Conservation (phyloP, 2,888 invertebrate genomes). For the Mongoloraphidia duomilia region DNA sequence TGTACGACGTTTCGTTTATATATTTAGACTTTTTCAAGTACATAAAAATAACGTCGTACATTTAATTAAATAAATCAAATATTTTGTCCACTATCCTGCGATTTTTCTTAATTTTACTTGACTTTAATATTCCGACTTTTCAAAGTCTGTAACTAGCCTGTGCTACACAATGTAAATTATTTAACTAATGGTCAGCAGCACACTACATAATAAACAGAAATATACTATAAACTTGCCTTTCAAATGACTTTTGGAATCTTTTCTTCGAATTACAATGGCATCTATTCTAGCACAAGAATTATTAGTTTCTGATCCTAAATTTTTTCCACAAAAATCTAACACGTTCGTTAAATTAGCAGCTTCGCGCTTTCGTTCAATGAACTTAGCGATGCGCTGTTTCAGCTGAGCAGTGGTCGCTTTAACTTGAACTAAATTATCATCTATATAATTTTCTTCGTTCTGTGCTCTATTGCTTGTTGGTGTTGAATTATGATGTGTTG, state of each 20-base stretch:
- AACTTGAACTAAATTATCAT: constrained; percentile 48
- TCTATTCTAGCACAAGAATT: constrained; percentile 61
- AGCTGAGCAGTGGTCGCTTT: constrained; percentile 51
- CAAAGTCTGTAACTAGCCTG: too few species aligned
- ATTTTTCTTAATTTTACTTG: too few species aligned
- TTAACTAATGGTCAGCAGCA: background rate
- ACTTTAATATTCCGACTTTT: too few species aligned
- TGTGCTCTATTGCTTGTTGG: background rate
- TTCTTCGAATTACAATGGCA: constrained; percentile 53
- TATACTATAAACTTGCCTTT: constrained; percentile 40
- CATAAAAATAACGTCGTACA: too few species aligned
- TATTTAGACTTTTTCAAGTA: too few species aligned
- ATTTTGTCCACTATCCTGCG: too few species aligned
- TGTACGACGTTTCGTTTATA: too few species aligned
- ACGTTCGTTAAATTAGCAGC: constrained; percentile 61
- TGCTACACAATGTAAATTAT: background rate
- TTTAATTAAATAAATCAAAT: too few species aligned
- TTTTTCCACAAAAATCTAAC: constrained; percentile 50
- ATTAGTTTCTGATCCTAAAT: constrained; percentile 10
- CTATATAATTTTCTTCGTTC: constrained; percentile 15
- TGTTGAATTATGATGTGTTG: too few species aligned
- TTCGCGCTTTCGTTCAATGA: constrained; percentile 58
- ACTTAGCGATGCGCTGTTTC: constrained; percentile 53
- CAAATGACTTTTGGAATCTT: constrained; percentile 64
- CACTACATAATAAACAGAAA: background rate